These are phyloP conservation scores for Cordylochernes scorpioides DNA, from an alignment of 2,888 invertebrate genomes.

Conservation along the genomic window DNA sequence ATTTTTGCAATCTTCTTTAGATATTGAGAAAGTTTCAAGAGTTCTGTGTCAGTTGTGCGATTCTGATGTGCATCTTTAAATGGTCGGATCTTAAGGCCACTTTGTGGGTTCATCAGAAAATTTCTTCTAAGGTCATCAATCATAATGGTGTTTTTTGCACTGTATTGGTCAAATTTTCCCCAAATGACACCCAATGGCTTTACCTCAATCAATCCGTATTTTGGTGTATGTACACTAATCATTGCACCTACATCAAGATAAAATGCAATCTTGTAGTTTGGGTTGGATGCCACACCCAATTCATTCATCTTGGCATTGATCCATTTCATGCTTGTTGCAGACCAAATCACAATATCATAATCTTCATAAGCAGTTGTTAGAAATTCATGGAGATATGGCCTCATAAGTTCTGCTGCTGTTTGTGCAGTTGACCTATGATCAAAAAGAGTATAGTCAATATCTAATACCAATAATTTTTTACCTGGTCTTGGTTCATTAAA, in stretches of 20 bases:
- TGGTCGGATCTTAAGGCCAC: slow-evolving; percentile 62
- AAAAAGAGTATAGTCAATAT: slow-evolving; percentile 31
- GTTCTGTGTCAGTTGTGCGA: slow-evolving; percentile 50
- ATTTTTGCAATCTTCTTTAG: slow-evolving; percentile 50
- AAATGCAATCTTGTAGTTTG: slow-evolving; percentile 68
- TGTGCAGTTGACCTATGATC: slow-evolving; percentile 77
- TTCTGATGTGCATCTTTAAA: slow-evolving; percentile 73
- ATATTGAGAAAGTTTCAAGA: slow-evolving; percentile 47
- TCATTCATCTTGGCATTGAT: slow-evolving; percentile 88
- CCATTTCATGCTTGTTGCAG: slow-evolving; percentile 94
- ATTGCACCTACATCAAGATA: slow-evolving; percentile 72
- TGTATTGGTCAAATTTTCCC: slow-evolving; percentile 75
- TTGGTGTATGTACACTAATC: slow-evolving; percentile 72
- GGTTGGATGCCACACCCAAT: slow-evolving; percentile 52
- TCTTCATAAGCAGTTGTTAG: slow-evolving; percentile 54
- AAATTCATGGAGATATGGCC: slow-evolving; percentile 83
- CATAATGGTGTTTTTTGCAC: slow-evolving; percentile 79
- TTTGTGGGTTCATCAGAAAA: slow-evolving; percentile 89
- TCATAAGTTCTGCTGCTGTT: slow-evolving; percentile 60
- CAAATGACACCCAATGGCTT: slow-evolving; percentile 89
- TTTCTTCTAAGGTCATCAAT: slow-evolving; percentile 84
- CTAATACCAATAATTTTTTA: slow-evolving; percentile 69
- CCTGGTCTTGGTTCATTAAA: slow-evolving; percentile 52
- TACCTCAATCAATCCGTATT: slow-evolving; percentile 72
- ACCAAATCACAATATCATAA: slow-evolving; percentile 95